A percentile compares a stretch with the other conserved stretches of the same genome.
Conservation (phyloP, 2,113 vertebrate genomes). For the Myrmecobius fasciatus region DNA sequence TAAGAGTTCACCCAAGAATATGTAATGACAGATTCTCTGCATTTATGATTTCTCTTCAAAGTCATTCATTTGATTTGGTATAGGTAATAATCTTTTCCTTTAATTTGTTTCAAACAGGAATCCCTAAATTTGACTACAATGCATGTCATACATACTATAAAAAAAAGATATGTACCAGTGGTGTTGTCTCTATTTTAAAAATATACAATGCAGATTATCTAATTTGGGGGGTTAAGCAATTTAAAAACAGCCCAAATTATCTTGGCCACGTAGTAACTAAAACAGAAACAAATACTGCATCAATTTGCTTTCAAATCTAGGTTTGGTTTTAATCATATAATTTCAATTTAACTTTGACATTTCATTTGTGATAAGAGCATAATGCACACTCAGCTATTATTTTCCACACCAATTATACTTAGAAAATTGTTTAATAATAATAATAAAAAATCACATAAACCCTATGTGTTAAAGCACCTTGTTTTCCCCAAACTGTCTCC, state of each 20-base stretch:
- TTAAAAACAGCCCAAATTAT: background rate
- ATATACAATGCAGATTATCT: background rate
- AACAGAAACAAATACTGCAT: background rate
- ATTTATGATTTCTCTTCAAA: constrained; percentile 35
- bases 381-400: background rate
- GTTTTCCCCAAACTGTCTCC: background rate
- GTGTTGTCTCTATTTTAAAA: background rate
- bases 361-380: background rate
- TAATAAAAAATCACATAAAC: background rate
- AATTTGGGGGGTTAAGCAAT: background rate
- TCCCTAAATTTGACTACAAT: background rate
- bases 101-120: constrained; percentile 50
- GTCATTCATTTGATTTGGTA: constrained; percentile 55
- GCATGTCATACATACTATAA: background rate
- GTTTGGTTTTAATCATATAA: background rate
- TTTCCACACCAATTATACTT: background rate
- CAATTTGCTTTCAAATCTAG: background rate
- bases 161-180: background rate
- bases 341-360: background rate
- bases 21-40: background rate
- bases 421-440: background rate
- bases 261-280: background rate
- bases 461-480: background rate
- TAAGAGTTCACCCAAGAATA: constrained; percentile 4
- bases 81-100: constrained; percentile 42